Conservation (phyloP, 2,797 vertebrate genomes). For the Danionella dracula region DNA sequence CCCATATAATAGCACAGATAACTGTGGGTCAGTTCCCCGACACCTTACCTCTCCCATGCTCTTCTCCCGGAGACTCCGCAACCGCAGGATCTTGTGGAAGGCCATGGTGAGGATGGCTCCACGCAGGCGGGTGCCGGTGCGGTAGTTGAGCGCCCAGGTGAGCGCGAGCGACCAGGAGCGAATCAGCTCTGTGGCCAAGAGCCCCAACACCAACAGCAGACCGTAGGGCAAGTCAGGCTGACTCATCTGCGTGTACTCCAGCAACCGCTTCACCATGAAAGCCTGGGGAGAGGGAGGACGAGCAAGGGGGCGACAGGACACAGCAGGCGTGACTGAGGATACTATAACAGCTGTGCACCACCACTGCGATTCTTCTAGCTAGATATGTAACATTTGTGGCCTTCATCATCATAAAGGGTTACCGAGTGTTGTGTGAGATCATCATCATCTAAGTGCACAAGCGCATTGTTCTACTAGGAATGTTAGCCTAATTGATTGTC, state of each 20-base stretch:
- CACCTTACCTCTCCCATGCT: constrained; percentile 80
- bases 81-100: constrained; percentile 85
- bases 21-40: not conserved
- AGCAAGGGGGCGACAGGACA: constrained; percentile 68
- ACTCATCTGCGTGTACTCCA: constrained; percentile 83
- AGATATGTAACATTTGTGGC: no score
- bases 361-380: not conserved
- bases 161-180: constrained; percentile 90
- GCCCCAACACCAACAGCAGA: constrained; percentile 83
- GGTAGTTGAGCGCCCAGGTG: constrained; percentile 91
- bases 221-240: constrained; percentile 79
- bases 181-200: constrained; percentile 81
- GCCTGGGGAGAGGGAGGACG: constrained; percentile 76
- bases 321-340: constrained; percentile 63
- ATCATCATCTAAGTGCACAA: no score
- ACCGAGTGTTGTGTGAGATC: constrained; percentile 14
- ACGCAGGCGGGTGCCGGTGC: constrained; percentile 82
- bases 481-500: constrained; percentile 46
- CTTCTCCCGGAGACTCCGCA: constrained; percentile 85
- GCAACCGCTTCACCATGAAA: constrained; percentile 86
- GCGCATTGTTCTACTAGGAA: constrained; percentile 42
- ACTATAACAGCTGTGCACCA: constrained; percentile 25
- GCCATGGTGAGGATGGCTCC: constrained; percentile 86
- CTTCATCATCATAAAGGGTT: no score
- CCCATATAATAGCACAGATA: not conserved